Percentiles rank a stretch among this genome's conserved stretches.
These are phyloP conservation scores for Ascidia mentula DNA, from an alignment of 23 tunicate species.

Conservation along the genomic window DNA sequence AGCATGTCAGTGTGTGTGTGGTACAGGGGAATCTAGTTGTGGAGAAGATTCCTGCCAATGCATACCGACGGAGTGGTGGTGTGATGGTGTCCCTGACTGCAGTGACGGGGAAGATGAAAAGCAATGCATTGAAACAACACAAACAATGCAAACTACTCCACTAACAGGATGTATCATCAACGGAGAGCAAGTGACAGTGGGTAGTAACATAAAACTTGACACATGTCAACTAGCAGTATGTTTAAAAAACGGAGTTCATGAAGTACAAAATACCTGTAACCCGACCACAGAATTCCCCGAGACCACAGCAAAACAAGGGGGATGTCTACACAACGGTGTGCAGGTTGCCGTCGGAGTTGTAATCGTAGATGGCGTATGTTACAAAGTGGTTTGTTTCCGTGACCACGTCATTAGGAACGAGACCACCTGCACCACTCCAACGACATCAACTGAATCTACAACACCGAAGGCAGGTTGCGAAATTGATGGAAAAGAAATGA, in stretches of 20 bases:
- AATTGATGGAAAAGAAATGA: not conserved
- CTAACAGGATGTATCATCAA: not conserved
- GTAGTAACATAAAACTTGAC: not conserved
- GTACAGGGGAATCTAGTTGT: not conserved
- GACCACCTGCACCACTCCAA: not conserved
- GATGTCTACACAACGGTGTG: not conserved
- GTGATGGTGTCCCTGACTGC: slow-evolving; percentile 12
- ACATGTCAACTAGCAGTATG: not conserved
- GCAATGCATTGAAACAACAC: slow-evolving; percentile 8
- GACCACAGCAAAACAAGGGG: not conserved
- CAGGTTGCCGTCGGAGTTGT: slow-evolving; percentile 14
- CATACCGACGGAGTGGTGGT: slow-evolving; percentile 13
- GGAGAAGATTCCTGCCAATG: slow-evolving; percentile 6
- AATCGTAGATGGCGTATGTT: not conserved
- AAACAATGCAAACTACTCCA: not conserved
- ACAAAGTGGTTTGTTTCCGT: not conserved
- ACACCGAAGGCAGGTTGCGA: not conserved
- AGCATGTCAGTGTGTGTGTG: not conserved
- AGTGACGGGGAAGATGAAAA: slow-evolving; percentile 18
- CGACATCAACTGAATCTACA: slow-evolving; percentile 7
- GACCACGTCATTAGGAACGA: not conserved
- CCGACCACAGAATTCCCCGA: not conserved
- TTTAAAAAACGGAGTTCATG: not conserved
- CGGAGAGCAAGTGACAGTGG: not conserved
- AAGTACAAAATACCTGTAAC: not conserved